These are phyloP conservation scores for Phenganax stokvisi DNA, from an alignment of 92 coral and sea anemone species.

Conservation along the genomic window DNA sequence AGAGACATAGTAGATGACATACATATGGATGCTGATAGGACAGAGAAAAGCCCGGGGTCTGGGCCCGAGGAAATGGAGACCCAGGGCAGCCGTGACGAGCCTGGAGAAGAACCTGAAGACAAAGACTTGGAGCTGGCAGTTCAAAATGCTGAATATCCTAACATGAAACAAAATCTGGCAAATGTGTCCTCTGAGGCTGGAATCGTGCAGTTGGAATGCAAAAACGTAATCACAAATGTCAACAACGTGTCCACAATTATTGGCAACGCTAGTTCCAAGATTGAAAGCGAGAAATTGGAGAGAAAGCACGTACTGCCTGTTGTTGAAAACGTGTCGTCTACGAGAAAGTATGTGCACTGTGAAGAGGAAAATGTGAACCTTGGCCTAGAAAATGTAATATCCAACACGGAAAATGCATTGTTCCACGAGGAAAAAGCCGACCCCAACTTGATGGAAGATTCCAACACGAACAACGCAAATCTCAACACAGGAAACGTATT, in stretches of 20 bases:
- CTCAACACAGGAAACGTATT: background rate
- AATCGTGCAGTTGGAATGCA: background rate
- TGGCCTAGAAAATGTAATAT: background rate
- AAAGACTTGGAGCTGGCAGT: background rate
- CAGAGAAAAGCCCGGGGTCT: conserved; percentile 15
- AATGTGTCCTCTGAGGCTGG: background rate
- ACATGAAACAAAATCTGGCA: background rate
- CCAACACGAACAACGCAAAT: background rate
- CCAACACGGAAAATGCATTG: background rate
- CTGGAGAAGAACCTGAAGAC: background rate
- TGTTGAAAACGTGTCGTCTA: background rate
- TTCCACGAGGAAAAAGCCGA: background rate
- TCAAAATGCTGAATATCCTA: background rate
- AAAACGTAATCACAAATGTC: background rate
- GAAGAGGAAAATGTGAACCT: background rate
- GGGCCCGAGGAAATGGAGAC: background rate
- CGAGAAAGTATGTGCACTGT: background rate
- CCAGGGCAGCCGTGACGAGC: background rate
- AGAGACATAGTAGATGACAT: conserved; percentile 51
- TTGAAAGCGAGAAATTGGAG: background rate
- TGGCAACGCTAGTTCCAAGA: background rate
- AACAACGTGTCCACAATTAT: background rate
- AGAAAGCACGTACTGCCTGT: background rate
- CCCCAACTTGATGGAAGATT: too few relatives aligned
- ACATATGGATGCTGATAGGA: conserved; percentile 52